Evolutionary conservation across 2,113 vertebrate genomes (phyloP).

Genomic region (Guaruba guarouba): DNA sequence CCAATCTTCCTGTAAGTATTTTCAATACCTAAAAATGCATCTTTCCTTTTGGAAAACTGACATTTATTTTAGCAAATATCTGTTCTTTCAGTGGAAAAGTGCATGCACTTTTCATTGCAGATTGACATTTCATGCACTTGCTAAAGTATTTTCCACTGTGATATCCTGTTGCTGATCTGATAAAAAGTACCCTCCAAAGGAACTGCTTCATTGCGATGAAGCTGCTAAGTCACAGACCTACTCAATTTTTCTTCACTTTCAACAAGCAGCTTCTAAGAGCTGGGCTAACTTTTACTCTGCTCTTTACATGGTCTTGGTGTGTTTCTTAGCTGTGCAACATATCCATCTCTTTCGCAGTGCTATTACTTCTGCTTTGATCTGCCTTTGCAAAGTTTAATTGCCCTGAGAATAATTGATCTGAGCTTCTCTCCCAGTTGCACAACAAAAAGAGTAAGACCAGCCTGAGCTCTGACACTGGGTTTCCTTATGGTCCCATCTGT

Average conservation of each 20-base stretch:
- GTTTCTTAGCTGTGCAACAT: background rate
- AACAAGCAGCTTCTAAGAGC: background rate
- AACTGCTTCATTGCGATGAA: background rate
- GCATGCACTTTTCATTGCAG: background rate
- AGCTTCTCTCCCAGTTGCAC: background rate
- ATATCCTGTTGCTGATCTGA: background rate
- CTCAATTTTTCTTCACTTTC: background rate
- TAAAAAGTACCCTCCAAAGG: background rate
- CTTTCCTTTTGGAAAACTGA: background rate
- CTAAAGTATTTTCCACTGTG: background rate
- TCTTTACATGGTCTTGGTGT: background rate
- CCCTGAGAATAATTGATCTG: background rate
- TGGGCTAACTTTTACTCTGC: background rate
- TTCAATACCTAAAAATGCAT: background rate
- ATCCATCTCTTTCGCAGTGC: background rate
- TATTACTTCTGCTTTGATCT: background rate
- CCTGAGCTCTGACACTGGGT: background rate
- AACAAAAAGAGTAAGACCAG: background rate
- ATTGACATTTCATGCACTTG: background rate
- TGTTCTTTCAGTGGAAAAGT: background rate
- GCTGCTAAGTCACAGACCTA: background rate
- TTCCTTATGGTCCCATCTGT: background rate
- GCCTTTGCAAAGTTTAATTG: slow-evolving; percentile 11
- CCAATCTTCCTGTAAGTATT: background rate
- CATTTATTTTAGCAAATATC: background rate